Conservation (phyloP, 2,113 vertebrate genomes). For the Copsychus sechellarum region DNA sequence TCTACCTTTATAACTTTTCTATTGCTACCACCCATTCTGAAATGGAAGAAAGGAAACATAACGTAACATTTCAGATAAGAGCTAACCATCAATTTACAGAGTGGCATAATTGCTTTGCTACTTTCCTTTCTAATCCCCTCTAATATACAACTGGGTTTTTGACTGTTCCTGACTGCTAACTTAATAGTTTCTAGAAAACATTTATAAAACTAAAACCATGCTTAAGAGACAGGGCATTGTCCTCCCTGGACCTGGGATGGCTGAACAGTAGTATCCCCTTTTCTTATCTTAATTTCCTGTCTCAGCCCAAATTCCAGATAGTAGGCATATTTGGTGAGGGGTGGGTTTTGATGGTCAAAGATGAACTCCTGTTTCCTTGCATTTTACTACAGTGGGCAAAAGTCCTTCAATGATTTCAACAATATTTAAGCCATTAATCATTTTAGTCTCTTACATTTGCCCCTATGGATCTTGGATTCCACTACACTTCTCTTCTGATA, state of each 20-base stretch:
- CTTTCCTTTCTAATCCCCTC: not conserved
- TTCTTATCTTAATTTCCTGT: not conserved
- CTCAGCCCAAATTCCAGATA: not conserved
- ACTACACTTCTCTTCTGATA: not conserved
- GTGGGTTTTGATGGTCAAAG: not conserved
- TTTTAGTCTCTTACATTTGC: not conserved
- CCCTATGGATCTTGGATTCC: accelerated
- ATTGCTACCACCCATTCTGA: not conserved
- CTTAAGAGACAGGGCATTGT: not conserved
- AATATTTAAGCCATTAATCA: not conserved
- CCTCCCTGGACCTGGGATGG: not conserved
- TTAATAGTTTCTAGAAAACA: not conserved
- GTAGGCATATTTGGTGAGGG: not conserved
- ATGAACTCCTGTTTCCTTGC: not conserved
- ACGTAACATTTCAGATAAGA: not conserved
- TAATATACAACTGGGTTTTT: not conserved
- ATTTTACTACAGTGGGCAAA: not conserved
- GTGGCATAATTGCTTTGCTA: not conserved
- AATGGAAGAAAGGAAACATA: not conserved
- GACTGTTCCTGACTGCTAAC: not conserved
- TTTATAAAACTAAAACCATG: not conserved
- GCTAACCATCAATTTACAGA: not conserved
- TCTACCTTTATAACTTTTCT: not conserved
- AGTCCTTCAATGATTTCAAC: not conserved
- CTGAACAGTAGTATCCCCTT: not conserved